Base-by-base conservation (phyloP, 37 sponge, comb jelly and placozoan genomes). In the Corticium candelabrum region DNA sequence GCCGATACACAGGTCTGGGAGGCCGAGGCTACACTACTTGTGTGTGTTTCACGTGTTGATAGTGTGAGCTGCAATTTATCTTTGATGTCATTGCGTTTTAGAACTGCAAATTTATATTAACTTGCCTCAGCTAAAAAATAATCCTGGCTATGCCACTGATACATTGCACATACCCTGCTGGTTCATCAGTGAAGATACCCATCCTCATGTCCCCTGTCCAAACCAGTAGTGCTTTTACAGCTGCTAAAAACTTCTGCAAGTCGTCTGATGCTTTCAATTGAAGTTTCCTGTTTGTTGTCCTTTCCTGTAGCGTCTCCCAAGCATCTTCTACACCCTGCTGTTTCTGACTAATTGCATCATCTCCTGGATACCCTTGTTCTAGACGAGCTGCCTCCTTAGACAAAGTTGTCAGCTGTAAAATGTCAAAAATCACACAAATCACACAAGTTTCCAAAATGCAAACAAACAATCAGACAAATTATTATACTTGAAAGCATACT, bases 171-270 rank as follows among this genome's bases (percentile, higher is more conserved):
- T 43, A 43, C 56, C 11, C 5, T 34, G 73, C 69, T 41, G 74
- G 84, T 68, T 86, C 79, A 35, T 92, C 84, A 69, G 79, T 85
- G 85, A 88, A 91, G 37, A 75, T 83, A 29, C 71, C 68, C 2
- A 94, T 79, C 21, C 84, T 82, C 5, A 79, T 86, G 79, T 90
- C 89, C 32, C 85, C 95, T 21, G 82, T 86, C 2, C 73, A 70
- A 4, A 70, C 5, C 35, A 70, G 73, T 5, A 70, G 73, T 7
- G 4, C 1, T 2, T 88, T 86, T 68, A 94, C 91, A 68, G 89
- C 78, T 67, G 84, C 86, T 29, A 90, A 80, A 74, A 94, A 90
- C 74, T 90, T 90, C 75, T 90, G 89, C 30, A 94, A 84, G 35
- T 90, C 91, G 30, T 74, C 74, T 4, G 91, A 80, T 1, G 88